Conservation (phyloP, 2,797 vertebrate species). For the Morus bassanus region DNA sequence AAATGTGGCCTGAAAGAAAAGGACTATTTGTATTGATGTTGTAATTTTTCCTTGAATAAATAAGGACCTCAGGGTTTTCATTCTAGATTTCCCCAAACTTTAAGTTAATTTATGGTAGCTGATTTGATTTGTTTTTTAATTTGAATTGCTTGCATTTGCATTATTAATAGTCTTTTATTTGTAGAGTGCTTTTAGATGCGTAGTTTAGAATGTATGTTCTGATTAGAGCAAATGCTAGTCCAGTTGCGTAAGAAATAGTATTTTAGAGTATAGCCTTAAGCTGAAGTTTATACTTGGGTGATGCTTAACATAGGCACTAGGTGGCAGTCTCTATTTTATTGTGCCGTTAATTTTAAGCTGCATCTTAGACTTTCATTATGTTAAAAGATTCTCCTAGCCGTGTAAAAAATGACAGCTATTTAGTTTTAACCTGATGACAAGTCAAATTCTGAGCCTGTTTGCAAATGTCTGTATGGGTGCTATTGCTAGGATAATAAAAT, state of each 20-base stretch:
- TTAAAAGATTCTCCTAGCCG: background rate
- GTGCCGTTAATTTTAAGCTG: background rate
- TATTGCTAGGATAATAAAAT: background rate
- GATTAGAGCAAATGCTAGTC: background rate
- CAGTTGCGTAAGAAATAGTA: background rate
- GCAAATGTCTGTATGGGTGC: background rate
- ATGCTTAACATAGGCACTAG: constrained; percentile 19
- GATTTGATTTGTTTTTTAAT: background rate
- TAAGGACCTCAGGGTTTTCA: background rate
- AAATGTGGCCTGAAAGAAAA: background rate
- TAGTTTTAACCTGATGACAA: background rate
- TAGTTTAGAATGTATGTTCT: background rate
- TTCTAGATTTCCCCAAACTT: background rate
- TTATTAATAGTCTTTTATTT: background rate
- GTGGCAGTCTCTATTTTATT: constrained; percentile 35
- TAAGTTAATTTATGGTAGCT: background rate
- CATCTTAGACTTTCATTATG: background rate
- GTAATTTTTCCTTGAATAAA: background rate
- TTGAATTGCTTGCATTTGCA: background rate
- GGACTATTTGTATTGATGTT: background rate
- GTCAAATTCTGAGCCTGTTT: background rate
- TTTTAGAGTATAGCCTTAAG: background rate
- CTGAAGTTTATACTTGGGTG: background rate
- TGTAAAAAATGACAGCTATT: background rate
- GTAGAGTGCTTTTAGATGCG: background rate